Base-by-base conservation (phyloP, 2,797 vertebrate species). In the Sitta carolinensis region DNA sequence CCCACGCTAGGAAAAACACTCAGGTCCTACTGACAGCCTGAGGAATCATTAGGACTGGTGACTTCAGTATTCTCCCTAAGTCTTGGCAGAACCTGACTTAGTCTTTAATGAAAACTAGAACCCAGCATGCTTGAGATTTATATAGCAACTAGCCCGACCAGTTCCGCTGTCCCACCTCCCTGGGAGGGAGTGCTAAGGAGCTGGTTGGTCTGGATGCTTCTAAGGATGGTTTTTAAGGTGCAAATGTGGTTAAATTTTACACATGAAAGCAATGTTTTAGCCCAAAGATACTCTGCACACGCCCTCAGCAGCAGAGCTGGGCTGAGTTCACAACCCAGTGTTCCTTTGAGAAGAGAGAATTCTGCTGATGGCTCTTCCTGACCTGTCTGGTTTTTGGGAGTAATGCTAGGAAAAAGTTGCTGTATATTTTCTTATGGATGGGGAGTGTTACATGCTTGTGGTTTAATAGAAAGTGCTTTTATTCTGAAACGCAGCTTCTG, bases 141-240 rank as follows among this genome's bases (percentile, higher is more conserved):
- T 87, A 72, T 83, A 93, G 95, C 45, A 92, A 87, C 90, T 79
- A 93, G 92, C 38, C 87, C 4, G 12, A 83, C 94, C 82, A 85
- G 94, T 93, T 68, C 29, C 7, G 7, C 47, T 64, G 77, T 90
- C 89, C 87, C 66, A 43, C 81, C 90, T 85, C 78, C 42, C 66
- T 45, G 75, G 75, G 32, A 96, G 90, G 90, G 55, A 70, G 54
- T 47, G 89, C 90, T 63, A 5, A 30, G 84, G 79, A 96, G 84
- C 90, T 95, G 16, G 94, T 86, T 79, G 70, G 66, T 87, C 89
- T 52, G 45, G 84, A 92, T 96, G 82, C 57, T 89, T 95, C 86
- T 23, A 6, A 84, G 76, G 45, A 21, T 0, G 79, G 73, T 82
- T 58, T 92, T 92, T 61, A 48, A 78, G 73, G 70, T 89, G 55